Evolutionary conservation across 2,888 invertebrate genomes (phyloP), one percentile per base, ranked within the genome.

Genomic region (Sinohyriopsis cumingii): DNA sequence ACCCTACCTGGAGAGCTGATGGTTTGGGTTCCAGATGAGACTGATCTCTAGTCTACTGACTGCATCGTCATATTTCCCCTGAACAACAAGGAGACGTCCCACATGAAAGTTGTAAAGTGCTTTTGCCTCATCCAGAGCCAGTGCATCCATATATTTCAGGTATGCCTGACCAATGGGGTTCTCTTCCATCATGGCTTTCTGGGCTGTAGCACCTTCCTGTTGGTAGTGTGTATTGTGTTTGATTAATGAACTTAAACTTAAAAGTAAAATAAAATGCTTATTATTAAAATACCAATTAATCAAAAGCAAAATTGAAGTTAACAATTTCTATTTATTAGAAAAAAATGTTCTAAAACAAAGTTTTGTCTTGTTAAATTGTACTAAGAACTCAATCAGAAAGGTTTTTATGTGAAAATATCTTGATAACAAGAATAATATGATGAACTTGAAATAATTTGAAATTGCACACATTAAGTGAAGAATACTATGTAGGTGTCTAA

Each of bases 161-260:
- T 83, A 89, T 7, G 89, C 88, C 76, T 89, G 89, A 19, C 89
- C 89, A 3, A 89, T 80, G 1, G 86, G 83, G 9, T 86, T 84
- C 70, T 85, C 81, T 25, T 88, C 81, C 78, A 88, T 87, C 18
- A 80, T 77, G 20, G 86, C 88, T 73, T 88, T 88, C 76, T 86
- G 87, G n/a, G 88, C 88, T 22, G 87, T 86, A 22, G 82, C 84
- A 25, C 88, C 89, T 82, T 88, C 88, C 88, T 89, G 74, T 12
- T 66, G 62, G 15, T 45, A 45, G 3, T 45, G 15, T 15, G 15
- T 45, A 45, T 45, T 45, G 45, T 3, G 45, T 45, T 45, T 45
- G 15, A 12, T 45, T 15, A 62, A 22, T 20, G 18, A 59, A 3
- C 53, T 15, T 45, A 45, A 45, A 45, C 45, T 45, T 15, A 12